Evolutionary conservation across 2,888 invertebrate species (phyloP).

Genomic region (Nudaria mundana): DNA sequence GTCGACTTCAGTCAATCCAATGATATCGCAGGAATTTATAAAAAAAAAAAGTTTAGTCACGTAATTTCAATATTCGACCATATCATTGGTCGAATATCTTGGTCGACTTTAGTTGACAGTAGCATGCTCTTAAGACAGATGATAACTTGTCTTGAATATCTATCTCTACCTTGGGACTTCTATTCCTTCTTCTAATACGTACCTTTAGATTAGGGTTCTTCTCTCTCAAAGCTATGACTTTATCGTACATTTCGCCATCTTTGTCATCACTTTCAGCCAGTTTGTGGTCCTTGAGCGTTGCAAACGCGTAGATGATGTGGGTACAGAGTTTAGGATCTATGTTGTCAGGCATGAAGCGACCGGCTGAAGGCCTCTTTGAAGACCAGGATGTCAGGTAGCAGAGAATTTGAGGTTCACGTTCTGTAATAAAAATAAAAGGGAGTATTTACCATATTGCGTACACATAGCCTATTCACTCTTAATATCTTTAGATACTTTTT

Average conservation of each 20-base stretch:
- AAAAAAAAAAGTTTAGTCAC: too few relatives aligned
- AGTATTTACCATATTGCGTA: not conserved
- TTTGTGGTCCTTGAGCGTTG: conserved; percentile 92
- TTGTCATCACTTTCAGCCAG: conserved; percentile 90
- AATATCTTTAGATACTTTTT: too few relatives aligned
- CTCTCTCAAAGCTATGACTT: conserved; percentile 91
- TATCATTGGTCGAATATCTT: too few relatives aligned
- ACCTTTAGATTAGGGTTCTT: conserved; percentile 94
- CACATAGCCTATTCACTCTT: too few relatives aligned
- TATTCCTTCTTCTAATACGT: conserved; percentile 9
- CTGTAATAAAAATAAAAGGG: conserved; percentile 66
- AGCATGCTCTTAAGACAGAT: too few relatives aligned
- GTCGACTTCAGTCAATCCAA: too few relatives aligned
- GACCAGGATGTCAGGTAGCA: conserved; percentile 99
- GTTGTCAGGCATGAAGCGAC: conserved; percentile 94
- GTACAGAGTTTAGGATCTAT: conserved; percentile 95
- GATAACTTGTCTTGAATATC: too few relatives aligned
- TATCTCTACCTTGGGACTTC: not conserved
- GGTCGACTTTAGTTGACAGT: too few relatives aligned
- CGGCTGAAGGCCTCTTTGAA: conserved; percentile 92
- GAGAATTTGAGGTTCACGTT: conserved; percentile 91
- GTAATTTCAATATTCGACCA: too few relatives aligned
- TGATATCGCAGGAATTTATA: too few relatives aligned
- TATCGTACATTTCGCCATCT: conserved; percentile 92
- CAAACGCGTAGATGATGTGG: conserved; percentile 97